Conservation (phyloP, 1,140 invertebrate species). For the Ceratina japonica region DNA sequence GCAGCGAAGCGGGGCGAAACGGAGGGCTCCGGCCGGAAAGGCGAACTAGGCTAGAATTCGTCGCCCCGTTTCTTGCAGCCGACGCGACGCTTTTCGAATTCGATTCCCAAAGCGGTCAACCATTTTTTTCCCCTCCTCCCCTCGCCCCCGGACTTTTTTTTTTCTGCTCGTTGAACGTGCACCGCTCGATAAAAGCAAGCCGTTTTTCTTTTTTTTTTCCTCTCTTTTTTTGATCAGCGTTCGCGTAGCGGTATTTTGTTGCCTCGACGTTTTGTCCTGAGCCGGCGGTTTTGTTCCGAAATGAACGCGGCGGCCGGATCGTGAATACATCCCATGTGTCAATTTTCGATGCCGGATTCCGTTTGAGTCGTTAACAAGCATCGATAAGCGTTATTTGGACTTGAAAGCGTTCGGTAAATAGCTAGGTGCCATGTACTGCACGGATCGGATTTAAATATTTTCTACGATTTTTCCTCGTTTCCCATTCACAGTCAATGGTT, state of each 20-base stretch:
- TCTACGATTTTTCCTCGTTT: not conserved
- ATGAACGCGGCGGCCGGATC: not conserved
- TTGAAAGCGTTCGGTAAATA: constrained; percentile 16
- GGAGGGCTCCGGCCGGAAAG: not conserved
- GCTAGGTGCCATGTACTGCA: not conserved
- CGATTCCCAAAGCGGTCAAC: not conserved
- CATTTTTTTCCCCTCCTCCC: not conserved
- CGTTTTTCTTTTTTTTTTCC: not conserved
- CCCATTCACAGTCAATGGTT: not conserved
- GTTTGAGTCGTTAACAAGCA: not conserved
- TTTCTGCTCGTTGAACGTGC: constrained; percentile 13
- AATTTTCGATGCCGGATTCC: constrained; percentile 22
- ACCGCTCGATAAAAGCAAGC: constrained; percentile 15
- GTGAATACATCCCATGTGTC: constrained; percentile 22
- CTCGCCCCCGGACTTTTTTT: not conserved
- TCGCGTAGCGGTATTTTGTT: constrained; percentile 41
- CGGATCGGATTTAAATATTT: not conserved
- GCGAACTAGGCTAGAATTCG: not conserved
- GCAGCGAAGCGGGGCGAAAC: constrained; percentile 4
- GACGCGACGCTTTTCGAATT: not conserved
- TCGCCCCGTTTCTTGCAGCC: constrained; percentile 12
- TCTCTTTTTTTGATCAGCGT: constrained; percentile 36
- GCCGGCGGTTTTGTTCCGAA: constrained; percentile 27
- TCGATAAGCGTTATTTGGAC: constrained; percentile 23
- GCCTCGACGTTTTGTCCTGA: constrained; percentile 22